A percentile compares a stretch with the other conserved stretches of the same genome.
Conservation (phyloP, 2,113 vertebrate species). For the Cacatua alba region DNA sequence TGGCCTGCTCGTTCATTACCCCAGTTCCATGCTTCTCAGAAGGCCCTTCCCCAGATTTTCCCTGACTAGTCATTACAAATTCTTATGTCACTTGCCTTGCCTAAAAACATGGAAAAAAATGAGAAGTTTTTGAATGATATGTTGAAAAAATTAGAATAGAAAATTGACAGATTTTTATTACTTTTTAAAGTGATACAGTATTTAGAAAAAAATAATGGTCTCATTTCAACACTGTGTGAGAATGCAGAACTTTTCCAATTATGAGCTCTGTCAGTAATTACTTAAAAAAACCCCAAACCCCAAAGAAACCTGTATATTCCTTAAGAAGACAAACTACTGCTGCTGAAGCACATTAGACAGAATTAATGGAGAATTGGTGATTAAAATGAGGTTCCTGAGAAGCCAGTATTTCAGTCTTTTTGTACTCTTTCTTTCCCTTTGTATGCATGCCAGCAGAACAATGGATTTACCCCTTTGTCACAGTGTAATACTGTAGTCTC, state of each 20-base stretch:
- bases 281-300: not conserved
- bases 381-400: not conserved
- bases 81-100: not conserved
- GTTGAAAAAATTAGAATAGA: not conserved
- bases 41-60: not conserved
- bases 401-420: not conserved
- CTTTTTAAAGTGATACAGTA: not conserved
- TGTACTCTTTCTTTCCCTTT: not conserved
- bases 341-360: not conserved
- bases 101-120: not conserved
- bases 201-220: not conserved
- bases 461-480: not conserved
- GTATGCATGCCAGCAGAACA: not conserved
- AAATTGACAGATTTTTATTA: not conserved
- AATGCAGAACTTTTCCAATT: not conserved
- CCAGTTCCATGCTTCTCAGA: not conserved
- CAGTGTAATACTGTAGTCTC: not conserved
- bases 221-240: not conserved
- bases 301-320: not conserved
- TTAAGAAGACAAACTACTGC: not conserved
- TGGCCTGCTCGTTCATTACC: not conserved
- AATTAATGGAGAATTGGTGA: not conserved
- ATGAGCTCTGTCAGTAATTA: not conserved
- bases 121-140: not conserved
- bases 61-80: not conserved